phyloP scores from a whole-genome alignment of 1,140 invertebrate species.

The Tetramorium simillimum region DNA sequence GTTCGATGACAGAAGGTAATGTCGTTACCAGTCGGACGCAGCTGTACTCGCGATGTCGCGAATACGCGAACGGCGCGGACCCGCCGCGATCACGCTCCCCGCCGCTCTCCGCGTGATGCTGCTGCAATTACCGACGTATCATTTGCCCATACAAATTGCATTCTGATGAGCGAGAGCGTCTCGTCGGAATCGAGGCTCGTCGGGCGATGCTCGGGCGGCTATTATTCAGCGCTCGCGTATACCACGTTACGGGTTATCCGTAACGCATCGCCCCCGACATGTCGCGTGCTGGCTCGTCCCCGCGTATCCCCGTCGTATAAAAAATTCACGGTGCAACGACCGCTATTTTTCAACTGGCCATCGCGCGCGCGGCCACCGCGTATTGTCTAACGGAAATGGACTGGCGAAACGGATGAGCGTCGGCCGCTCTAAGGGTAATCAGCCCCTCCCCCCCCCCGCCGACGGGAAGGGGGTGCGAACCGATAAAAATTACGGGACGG shows the following conservation, averaged over 20 bases:
- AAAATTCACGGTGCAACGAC: constrained; percentile 67
- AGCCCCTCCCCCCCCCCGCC: no score
- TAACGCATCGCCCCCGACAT: constrained; percentile 24
- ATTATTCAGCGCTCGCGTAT: constrained; percentile 27
- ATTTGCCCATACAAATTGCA: constrained; percentile 41
- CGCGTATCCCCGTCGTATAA: constrained; percentile 52
- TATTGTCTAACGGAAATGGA: constrained; percentile 6
- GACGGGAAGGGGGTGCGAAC: not conserved
- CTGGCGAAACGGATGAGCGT: not conserved
- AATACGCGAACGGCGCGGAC: not conserved
- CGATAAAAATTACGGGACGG: not conserved
- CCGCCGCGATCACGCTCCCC: not conserved
- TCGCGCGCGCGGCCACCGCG: not conserved
- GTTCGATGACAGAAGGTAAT: constrained; percentile 47
- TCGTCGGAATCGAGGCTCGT: constrained; percentile 1
- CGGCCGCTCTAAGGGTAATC: not conserved
- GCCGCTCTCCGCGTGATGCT: not conserved
- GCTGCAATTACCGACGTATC: constrained; percentile 45
- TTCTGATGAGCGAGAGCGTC: not conserved
- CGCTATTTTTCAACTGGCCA: constrained; percentile 53
- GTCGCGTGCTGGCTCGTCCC: constrained; percentile 12
- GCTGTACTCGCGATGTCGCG: not conserved
- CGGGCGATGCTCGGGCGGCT: not conserved
- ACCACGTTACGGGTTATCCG: constrained; percentile 37
- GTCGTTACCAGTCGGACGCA: constrained; percentile 18